Percentiles rank a stretch among this genome's conserved stretches.
phyloP scores from a whole-genome alignment of 1,140 invertebrate genomes.

The Homarus americanus region DNA sequence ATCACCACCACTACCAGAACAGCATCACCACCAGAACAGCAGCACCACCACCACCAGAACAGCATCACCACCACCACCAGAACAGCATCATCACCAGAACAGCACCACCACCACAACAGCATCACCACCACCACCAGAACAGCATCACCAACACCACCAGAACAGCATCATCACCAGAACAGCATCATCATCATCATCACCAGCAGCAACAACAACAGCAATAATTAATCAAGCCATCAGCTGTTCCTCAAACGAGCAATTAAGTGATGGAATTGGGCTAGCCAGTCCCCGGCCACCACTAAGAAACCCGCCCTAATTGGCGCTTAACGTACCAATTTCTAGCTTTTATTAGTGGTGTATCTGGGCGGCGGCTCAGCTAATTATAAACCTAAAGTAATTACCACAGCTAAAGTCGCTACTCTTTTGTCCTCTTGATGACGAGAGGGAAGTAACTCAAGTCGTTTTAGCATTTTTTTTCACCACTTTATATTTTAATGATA shows the following conservation, averaged over 20 bases:
- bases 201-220: not conserved
- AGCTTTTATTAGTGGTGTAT: slow-evolving; percentile 21
- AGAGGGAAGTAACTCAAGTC: too few relatives aligned
- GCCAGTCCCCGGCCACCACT: not conserved
- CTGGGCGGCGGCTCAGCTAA: not conserved
- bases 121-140: not conserved
- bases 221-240: slow-evolving; percentile 27
- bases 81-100: not conserved
- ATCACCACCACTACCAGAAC: not conserved
- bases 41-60: not conserved
- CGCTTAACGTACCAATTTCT: slow-evolving; percentile 28
- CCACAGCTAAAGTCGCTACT: too few relatives aligned
- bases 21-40: not conserved
- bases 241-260: slow-evolving; percentile 17
- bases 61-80: too few relatives aligned
- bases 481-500: too few relatives aligned
- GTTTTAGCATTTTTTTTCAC: too few relatives aligned
- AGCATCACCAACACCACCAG: not conserved
- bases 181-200: not conserved
- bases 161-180: not conserved
- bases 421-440: too few relatives aligned
- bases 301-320: slow-evolving; percentile 10
- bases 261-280: slow-evolving; percentile 21
- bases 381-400: not conserved
- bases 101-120: not conserved